Evolutionary conservation across 2,888 invertebrate species (phyloP).

Genomic region (Dicyrtomina minuta): DNA sequence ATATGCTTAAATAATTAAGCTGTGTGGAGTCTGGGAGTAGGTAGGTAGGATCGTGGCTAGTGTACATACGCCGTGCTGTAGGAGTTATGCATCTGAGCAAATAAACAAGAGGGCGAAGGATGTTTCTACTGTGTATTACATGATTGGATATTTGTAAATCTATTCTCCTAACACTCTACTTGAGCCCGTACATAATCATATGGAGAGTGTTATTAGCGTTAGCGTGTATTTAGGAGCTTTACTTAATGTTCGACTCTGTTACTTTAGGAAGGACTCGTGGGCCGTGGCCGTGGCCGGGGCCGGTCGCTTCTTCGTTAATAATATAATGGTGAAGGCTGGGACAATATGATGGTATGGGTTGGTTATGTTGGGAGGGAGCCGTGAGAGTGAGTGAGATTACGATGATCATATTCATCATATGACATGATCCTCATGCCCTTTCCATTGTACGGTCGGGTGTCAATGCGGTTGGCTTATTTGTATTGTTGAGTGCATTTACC

Average conservation of each 20-base stretch:
- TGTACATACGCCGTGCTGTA: neutral
- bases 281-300: neutral
- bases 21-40: too few relatives aligned
- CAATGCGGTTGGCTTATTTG: conserved; percentile 32
- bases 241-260: neutral
- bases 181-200: neutral
- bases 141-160: neutral
- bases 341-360: neutral
- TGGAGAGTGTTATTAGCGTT: neutral
- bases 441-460: conserved; percentile 31
- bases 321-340: neutral
- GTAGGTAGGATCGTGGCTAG: too few relatives aligned
- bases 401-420: conserved; percentile 28
- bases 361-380: neutral
- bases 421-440: conserved; percentile 28
- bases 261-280: neutral
- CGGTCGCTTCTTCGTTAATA: neutral
- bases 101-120: neutral
- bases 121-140: neutral
- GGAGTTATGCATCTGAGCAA: neutral
- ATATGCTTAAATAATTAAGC: too few relatives aligned
- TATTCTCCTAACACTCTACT: too few relatives aligned
- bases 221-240: neutral
- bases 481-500: conserved; percentile 36
- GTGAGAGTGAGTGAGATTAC: conserved; percentile 19